Percentiles rank a stretch among this genome's conserved stretches.
Conservation (phyloP, 2,797 vertebrate species). For the Sphenodon punctatus region DNA sequence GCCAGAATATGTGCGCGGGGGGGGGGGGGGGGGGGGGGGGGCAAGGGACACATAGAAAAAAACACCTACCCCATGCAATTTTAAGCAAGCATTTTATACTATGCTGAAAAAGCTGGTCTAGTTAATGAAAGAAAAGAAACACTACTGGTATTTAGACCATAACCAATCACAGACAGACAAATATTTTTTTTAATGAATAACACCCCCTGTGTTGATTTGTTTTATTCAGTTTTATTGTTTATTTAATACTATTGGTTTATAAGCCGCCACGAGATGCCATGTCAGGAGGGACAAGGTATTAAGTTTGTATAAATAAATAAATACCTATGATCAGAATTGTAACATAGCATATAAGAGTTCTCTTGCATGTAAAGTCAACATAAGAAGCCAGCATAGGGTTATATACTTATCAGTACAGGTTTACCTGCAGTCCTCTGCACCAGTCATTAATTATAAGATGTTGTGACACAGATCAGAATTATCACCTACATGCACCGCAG, state of each 20-base stretch:
- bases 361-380: fast-evolving
- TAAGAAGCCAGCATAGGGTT: not conserved
- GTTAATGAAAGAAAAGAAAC: not conserved
- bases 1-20: too few relatives aligned
- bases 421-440: not conserved
- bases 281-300: too few relatives aligned
- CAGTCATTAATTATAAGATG: not conserved
- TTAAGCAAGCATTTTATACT: conserved; percentile 8
- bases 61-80: not conserved
- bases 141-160: fast-evolving
- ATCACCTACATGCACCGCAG: fast-evolving
- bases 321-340: not conserved
- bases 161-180: conserved; percentile 33
- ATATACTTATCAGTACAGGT: fast-evolving
- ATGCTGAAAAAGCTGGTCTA: not conserved
- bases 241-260: too few relatives aligned
- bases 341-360: fast-evolving
- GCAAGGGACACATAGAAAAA: too few relatives aligned
- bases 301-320: not conserved
- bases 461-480: not conserved
- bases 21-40: too few relatives aligned
- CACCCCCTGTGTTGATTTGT: too few relatives aligned
- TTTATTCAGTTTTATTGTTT: too few relatives aligned
- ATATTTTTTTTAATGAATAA: conserved; percentile 26
- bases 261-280: too few relatives aligned